Base-by-base conservation (phyloP, 2,888 invertebrate species). In the Phasia obesa region DNA sequence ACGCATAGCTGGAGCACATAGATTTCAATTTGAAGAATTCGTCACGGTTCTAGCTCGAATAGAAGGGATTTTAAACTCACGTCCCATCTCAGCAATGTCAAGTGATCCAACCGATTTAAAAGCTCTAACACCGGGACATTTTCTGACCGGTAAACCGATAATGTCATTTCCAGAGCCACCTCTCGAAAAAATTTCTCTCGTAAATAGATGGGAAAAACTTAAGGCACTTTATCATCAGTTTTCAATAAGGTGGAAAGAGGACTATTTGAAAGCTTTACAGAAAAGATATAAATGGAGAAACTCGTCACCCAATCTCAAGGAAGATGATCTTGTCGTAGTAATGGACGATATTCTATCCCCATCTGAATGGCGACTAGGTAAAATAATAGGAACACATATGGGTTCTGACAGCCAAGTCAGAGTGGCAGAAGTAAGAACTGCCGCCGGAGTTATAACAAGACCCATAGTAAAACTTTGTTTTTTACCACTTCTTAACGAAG, bases 261-360 rank as follows among this genome's bases (percentile, higher is more conserved):
- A 42, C n/a, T 42, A 42, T 38, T n/a, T 44, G 5, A 23, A 49
- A 17, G 21, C 59, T 27, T 4, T 77, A 31, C 67, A 67, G 7
- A n/a, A 21, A 15, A 15, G 69, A 17, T 59, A 9, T 19, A 67
- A 60, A 13, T 76, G 67, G 69, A 23, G 23, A 11, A 13, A 2
- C 4, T 38, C 35, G 1, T 0, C 5, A 7, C 23, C 49, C 17
- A 21, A 69, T 49, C 17, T 78, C 3, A 42, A 27, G 4, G 5
- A 53, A 1, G 42, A 25, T 6, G 62, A 51, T 13, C 47, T 77
- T 3, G 62, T 53, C 2, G 38, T 53, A 2, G 44, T 77, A 5
- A 38, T 35, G 9, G 31, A 60, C 13, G 60, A 78, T 11, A 23
- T 53, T 19, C 38, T 70, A 13, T 70, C 70, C 2, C 62, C 77